These are phyloP conservation scores for Erebia palarica DNA, from an alignment of 2,888 invertebrate genomes.

Conservation along the genomic window DNA sequence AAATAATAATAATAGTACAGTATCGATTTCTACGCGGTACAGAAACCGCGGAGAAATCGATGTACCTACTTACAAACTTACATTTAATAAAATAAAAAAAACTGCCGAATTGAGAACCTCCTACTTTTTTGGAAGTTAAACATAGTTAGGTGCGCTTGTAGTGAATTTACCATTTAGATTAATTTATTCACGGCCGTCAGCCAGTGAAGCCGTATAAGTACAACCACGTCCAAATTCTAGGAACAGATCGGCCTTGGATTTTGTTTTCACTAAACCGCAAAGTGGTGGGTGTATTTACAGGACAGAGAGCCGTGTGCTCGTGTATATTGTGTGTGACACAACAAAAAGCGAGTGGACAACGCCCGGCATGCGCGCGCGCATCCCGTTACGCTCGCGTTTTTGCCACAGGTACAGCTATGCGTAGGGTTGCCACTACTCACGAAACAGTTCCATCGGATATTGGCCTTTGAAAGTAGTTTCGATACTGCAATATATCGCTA, in stretches of 20 bases:
- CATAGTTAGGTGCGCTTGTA: neutral
- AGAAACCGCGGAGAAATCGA: too few species aligned
- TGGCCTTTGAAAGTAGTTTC: too few species aligned
- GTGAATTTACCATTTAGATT: neutral
- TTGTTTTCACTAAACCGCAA: neutral
- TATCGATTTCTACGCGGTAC: too few species aligned
- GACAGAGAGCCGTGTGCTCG: neutral
- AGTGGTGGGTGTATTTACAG: neutral
- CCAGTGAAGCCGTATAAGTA: neutral
- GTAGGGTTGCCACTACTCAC: constrained; percentile 29
- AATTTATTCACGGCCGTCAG: neutral
- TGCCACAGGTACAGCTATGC: constrained; percentile 43
- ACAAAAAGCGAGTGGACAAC: constrained; percentile 36
- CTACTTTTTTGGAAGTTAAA: too few species aligned
- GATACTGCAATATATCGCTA: too few species aligned
- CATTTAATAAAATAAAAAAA: too few species aligned
- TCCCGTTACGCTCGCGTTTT: constrained; percentile 49
- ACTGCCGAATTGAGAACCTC: too few species aligned
- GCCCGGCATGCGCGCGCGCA: constrained; percentile 42
- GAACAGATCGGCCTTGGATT: constrained; percentile 9
- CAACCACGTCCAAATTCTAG: neutral
- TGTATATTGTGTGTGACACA: constrained; percentile 19
- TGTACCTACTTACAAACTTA: too few species aligned
- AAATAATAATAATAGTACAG: too few species aligned
- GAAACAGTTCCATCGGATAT: too few species aligned